phyloP scores from a whole-genome alignment of 2,797 vertebrate genomes.

The Poecile montanus region DNA sequence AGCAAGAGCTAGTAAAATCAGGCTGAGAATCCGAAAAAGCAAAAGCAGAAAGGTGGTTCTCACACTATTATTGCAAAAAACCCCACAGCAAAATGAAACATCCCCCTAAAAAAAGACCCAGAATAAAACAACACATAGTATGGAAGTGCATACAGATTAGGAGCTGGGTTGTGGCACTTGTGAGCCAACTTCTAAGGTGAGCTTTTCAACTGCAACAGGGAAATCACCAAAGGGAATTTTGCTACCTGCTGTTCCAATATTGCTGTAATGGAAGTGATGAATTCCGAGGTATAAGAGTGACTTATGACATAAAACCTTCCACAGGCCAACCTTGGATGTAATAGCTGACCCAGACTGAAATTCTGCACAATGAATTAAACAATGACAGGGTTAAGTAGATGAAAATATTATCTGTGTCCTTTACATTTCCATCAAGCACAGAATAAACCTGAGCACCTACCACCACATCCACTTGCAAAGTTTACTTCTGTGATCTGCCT shows the following conservation, averaged over 20 bases:
- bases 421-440: neutral
- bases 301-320: neutral
- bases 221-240: neutral
- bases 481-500: neutral
- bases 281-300: neutral
- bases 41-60: neutral
- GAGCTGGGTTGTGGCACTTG: neutral
- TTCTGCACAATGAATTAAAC: neutral
- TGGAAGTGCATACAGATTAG: neutral
- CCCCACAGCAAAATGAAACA: rapidly evolving
- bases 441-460: neutral
- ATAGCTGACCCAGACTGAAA: neutral
- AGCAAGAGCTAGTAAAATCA: neutral
- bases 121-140: neutral
- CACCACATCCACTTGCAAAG: neutral
- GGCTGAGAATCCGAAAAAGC: neutral
- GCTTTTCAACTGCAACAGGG: neutral
- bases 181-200: neutral
- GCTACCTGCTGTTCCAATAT: neutral
- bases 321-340: neutral
- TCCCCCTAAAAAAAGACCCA: rapidly evolving
- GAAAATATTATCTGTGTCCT: neutral
- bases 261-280: neutral
- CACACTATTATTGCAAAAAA: neutral
- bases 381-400: neutral